A percentile compares a stretch with the other conserved stretches of the same genome.
Conservation (phyloP, 2,888 invertebrate species). For the Parnassius apollo region DNA sequence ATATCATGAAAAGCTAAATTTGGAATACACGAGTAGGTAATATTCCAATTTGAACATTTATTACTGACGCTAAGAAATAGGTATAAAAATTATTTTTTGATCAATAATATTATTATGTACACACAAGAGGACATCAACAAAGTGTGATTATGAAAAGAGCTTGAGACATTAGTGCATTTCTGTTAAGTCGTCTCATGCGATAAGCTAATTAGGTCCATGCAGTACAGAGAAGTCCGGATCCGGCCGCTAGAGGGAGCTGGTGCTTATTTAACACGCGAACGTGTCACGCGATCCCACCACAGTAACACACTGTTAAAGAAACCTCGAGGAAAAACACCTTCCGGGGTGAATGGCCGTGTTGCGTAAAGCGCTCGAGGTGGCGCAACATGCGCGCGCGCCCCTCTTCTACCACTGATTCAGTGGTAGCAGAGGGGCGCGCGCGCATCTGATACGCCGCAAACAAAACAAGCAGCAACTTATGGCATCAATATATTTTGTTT, state of each 20-base stretch:
- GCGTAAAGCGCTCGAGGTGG: conserved; percentile 68
- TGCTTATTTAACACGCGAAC: conserved; percentile 62
- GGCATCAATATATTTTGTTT: too few species aligned
- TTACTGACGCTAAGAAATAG: too few species aligned
- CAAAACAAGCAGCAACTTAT: conserved; percentile 13
- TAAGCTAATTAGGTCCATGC: conserved; percentile 59
- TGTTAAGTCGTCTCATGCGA: conserved; percentile 50
- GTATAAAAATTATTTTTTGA: too few species aligned
- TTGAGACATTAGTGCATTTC: conserved; percentile 39
- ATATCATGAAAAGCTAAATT: too few species aligned
- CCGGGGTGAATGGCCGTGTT: conserved; percentile 79
- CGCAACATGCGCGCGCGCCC: conserved; percentile 64
- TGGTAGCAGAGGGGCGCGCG: too few species aligned
- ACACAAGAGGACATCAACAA: not conserved
- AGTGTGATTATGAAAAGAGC: not conserved
- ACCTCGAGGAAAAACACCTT: conserved; percentile 77
- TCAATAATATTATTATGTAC: too few species aligned
- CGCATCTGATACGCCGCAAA: conserved; percentile 28
- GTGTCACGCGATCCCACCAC: conserved; percentile 72
- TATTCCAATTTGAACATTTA: too few species aligned
- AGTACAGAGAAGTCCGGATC: conserved; percentile 53
- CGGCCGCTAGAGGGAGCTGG: conserved; percentile 52
- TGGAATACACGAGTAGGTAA: too few species aligned
- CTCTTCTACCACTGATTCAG: conserved; percentile 33
- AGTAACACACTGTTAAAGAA: conserved; percentile 77